phyloP scores from a whole-genome alignment of 1,140 invertebrate species.

The Chelonus insularis region DNA sequence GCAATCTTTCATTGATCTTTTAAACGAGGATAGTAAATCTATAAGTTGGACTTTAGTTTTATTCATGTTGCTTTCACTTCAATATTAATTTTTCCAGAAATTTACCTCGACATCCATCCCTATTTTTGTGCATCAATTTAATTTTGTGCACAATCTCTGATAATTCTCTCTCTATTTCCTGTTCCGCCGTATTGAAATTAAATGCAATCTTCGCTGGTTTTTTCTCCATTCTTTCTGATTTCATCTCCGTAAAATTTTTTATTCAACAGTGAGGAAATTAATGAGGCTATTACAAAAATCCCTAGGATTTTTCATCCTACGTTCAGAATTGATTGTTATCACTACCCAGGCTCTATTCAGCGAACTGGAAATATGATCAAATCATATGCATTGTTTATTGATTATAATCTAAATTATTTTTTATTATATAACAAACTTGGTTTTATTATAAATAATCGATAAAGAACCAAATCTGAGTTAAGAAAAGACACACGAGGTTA shows the following conservation, averaged over 20 bases:
- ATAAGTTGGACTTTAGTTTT: too few species aligned
- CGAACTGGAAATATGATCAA: not conserved
- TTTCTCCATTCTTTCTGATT: not conserved
- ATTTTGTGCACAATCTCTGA: slow-evolving; percentile 21
- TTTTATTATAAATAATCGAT: too few species aligned
- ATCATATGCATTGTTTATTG: not conserved
- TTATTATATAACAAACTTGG: too few species aligned
- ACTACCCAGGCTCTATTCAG: not conserved
- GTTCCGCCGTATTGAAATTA: not conserved
- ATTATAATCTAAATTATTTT: too few species aligned
- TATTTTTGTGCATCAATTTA: slow-evolving; percentile 24
- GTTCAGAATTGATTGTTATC: not conserved
- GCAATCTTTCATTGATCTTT: not conserved
- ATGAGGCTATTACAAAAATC: slow-evolving; percentile 9
- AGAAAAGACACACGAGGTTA: too few species aligned
- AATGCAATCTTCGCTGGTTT: not conserved
- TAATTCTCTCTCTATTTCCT: not conserved
- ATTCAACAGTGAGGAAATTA: not conserved
- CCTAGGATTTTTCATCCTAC: not conserved
- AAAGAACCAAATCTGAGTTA: too few species aligned
- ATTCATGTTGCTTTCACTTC: slow-evolving; percentile 17
- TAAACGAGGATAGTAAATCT: too few species aligned
- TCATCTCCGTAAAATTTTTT: not conserved
- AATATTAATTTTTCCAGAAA: slow-evolving; percentile 53
- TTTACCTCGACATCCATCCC: slow-evolving; percentile 26